Evolutionary conservation across 2,113 vertebrate genomes (phyloP), one percentile per base, ranked within the genome.

Genomic region (Columbina picui): DNA sequence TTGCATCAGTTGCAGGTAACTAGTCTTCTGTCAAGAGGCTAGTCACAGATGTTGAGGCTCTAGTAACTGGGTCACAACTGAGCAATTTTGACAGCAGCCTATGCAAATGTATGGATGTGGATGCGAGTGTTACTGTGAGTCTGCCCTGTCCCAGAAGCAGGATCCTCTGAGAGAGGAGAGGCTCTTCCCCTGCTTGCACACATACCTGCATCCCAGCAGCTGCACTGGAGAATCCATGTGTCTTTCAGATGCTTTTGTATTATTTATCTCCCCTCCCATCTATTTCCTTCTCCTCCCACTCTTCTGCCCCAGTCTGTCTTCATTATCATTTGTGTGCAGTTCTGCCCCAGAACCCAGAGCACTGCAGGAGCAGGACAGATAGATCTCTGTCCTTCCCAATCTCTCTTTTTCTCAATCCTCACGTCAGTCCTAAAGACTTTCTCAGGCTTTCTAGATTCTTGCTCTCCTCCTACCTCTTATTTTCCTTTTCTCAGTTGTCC

Each of bases 21-120:
- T 57, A 50, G 29, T 67, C 26, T 53, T 82, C 47, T 41, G 8
- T 65, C 38, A 78, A 36, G 32, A 89, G 36, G 39, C 53, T 27
- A 45, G 22, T 68, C 4, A 14, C 6, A 70, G n/a, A 9, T 70
- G 19, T 23, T 53, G 39, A 16, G 21, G 15, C 39, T 57, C 25
- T 22, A 50, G 14, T 61, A 39, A 25, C 26, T 79, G 50, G 7
- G 8, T 65, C 52, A 38, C 38, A 79, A 6, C 29, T 26, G 25
- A 75, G 34, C 2, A 1, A 32, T 36, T 8, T n/a, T n/a, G n/a
- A n/a, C n/a, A 67, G 34, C 49, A 69, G 38, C 18, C 29, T 1
- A 0, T 6, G 4, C 20, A 41, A 11, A 60, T 14, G 12, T 22
- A 45, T 0, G 1, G 6, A 12, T n/a, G 6, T 29, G 22, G 43